Evolutionary conservation across 2,797 vertebrate genomes (phyloP).

Genomic region (Pseudomugil gertrudae): DNA sequence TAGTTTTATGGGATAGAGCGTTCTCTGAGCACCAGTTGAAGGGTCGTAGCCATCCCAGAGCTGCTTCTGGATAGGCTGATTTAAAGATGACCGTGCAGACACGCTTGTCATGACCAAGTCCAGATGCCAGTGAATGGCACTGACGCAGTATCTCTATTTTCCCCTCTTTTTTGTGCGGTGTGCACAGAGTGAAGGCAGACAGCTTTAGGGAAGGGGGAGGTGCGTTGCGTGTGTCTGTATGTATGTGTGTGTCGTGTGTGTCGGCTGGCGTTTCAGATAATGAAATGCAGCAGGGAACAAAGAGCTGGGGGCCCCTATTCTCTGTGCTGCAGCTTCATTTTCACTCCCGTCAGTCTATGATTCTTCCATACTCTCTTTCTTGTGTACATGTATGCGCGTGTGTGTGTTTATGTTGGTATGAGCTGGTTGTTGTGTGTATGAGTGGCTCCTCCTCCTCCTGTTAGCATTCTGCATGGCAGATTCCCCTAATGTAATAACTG

Average conservation of each 20-base stretch:
- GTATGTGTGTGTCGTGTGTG: slow-evolving; percentile 74
- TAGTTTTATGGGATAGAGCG: slow-evolving; percentile 42
- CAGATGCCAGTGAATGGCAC: slow-evolving; percentile 71
- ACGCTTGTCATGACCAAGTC: slow-evolving; percentile 65
- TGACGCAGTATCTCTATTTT: slow-evolving; percentile 80
- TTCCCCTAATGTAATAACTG: slow-evolving; percentile 89
- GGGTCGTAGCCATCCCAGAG: slow-evolving; percentile 22
- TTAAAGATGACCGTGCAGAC: slow-evolving; percentile 72
- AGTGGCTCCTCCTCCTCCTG: slow-evolving; percentile 71
- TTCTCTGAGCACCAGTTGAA: slow-evolving; percentile 22
- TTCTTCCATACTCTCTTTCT: slow-evolving; percentile 77
- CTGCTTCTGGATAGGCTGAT: slow-evolving; percentile 31
- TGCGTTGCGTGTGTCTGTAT: slow-evolving; percentile 53
- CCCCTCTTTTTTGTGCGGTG: slow-evolving; percentile 57
- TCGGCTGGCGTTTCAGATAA: slow-evolving; percentile 83
- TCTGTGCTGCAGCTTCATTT: slow-evolving; percentile 82
- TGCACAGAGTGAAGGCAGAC: slow-evolving; percentile 75
- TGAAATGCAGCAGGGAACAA: slow-evolving; percentile 85
- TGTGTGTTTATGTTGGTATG: slow-evolving; percentile 76
- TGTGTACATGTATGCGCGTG: slow-evolving; percentile 54
- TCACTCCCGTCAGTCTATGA: slow-evolving; percentile 81
- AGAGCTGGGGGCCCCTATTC: slow-evolving; percentile 83
- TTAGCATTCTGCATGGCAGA: slow-evolving; percentile 85
- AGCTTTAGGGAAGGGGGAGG: slow-evolving; percentile 80
- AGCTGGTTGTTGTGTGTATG: slow-evolving; percentile 66